A percentile compares a stretch with the other conserved stretches of the same genome.
Evolutionary conservation across 2,888 invertebrate species (phyloP).

Genomic region (Trypoxylon attenuatum): DNA sequence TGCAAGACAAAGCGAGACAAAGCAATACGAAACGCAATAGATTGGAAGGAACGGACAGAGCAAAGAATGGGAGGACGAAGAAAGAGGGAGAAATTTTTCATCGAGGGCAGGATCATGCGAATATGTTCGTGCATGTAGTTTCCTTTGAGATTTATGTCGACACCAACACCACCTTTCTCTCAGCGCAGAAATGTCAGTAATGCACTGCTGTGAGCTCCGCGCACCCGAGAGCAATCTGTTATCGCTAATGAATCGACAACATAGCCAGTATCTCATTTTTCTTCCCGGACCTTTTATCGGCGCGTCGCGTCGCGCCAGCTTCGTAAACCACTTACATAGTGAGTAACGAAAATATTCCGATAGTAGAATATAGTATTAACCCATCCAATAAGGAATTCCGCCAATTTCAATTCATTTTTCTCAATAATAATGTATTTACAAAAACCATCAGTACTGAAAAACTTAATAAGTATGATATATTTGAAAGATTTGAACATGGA

Average conservation of each 20-base stretch:
- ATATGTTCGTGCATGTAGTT: conserved; percentile 43
- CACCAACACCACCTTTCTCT: conserved; percentile 52
- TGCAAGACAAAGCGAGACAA: no score
- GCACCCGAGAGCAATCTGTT: conserved; percentile 25
- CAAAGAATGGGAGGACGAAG: conserved; percentile 16
- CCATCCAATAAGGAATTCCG: no score
- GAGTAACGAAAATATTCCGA: conserved; percentile 1
- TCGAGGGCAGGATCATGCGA: conserved; percentile 28
- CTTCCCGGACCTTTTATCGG: conserved; percentile 16
- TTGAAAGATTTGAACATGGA: no score
- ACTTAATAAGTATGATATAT: no score
- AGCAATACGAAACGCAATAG: no score
- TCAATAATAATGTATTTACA: no score
- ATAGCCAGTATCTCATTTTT: conserved; percentile 38
- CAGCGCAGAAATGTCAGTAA: conserved; percentile 49
- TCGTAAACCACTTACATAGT: conserved; percentile 25
- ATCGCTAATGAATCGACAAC: conserved; percentile 46
- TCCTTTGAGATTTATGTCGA: conserved; percentile 47
- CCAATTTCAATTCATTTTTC: no score
- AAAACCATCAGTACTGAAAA: no score
- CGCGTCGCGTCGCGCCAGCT: conserved; percentile 15
- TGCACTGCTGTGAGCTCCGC: conserved; percentile 28
- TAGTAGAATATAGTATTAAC: no score
- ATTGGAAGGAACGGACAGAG: no score
- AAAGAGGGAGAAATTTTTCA: conserved; percentile 14